Evolutionary conservation across 2,113 vertebrate species (phyloP).

Genomic region (Nycticebus coucang): DNA sequence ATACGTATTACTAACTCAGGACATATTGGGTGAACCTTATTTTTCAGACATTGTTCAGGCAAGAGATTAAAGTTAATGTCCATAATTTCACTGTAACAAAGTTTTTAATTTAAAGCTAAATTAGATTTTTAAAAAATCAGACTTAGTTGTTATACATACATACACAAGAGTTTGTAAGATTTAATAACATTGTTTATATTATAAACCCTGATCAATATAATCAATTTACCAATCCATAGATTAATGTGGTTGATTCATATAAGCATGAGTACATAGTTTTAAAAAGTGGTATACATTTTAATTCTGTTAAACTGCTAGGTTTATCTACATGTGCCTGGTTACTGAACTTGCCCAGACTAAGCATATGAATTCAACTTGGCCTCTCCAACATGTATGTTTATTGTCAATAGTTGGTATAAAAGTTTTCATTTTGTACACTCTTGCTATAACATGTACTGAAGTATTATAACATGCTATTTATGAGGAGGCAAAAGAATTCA

Average conservation of each 20-base stretch:
- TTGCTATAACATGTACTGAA: not conserved
- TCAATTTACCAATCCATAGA: not conserved
- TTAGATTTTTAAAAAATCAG: not conserved
- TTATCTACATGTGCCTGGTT: not conserved
- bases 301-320: not conserved
- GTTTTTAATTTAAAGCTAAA: constrained; percentile 31
- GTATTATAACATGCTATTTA: not conserved
- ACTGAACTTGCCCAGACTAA: not conserved
- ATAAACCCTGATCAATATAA: not conserved
- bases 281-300: constrained; percentile 23
- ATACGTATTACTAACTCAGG: not conserved
- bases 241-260: not conserved
- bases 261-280: not conserved
- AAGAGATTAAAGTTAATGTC: not conserved
- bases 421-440: not conserved
- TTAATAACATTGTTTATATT: constrained; percentile 7
- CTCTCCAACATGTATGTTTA: not conserved
- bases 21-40: not conserved
- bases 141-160: not conserved
- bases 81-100: constrained; percentile 1
- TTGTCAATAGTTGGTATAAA: not conserved
- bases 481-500: not conserved
- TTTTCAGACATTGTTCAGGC: constrained; percentile 23
- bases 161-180: not conserved
- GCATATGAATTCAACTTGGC: not conserved